Percentiles rank a stretch among this genome's conserved stretches.
phyloP scores from a whole-genome alignment of 1,140 invertebrate species.

The Drosophila kikkawai region DNA sequence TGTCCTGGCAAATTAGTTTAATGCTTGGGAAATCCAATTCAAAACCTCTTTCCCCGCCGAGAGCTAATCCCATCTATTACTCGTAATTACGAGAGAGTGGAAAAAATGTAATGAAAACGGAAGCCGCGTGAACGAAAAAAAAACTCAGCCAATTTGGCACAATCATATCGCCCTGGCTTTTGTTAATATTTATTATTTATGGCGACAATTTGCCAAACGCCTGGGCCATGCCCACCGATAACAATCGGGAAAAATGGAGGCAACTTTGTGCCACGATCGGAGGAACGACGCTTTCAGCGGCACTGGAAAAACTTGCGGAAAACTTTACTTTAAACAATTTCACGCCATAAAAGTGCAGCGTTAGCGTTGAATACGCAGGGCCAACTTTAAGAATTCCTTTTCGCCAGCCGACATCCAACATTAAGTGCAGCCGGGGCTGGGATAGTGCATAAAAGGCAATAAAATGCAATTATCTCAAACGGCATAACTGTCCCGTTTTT shows the following conservation, averaged over 20 bases:
- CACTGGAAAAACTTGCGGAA: conserved; percentile 19
- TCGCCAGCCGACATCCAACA: conserved; percentile 45
- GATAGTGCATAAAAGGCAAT: conserved; percentile 77
- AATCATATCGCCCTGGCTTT: conserved; percentile 39
- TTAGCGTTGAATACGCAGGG: conserved; percentile 39
- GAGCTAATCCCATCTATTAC: conserved; percentile 44
- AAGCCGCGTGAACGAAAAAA: conserved; percentile 6
- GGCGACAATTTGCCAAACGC: conserved; percentile 58
- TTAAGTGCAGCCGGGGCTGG: conserved; percentile 62
- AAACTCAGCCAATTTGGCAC: conserved; percentile 33
- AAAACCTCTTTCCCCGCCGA: background rate
- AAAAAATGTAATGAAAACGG: conserved; percentile 27
- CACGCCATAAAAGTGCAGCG: conserved; percentile 69
- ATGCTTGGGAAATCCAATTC: conserved; percentile 11
- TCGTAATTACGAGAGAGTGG: conserved; percentile 7
- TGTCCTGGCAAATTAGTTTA: conserved; percentile 37
- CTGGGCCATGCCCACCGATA: conserved; percentile 30
- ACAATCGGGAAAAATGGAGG: conserved; percentile 15
- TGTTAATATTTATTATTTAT: conserved; percentile 58
- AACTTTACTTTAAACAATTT: conserved; percentile 69
- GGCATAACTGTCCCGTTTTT: conserved; percentile 78
- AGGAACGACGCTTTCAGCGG: conserved; percentile 22
- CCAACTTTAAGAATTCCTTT: conserved; percentile 67
- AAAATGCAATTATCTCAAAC: conserved; percentile 81
- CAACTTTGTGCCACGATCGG: conserved; percentile 53